Conservation (phyloP, 1,140 invertebrate genomes). For the Araneus ventricosus region DNA sequence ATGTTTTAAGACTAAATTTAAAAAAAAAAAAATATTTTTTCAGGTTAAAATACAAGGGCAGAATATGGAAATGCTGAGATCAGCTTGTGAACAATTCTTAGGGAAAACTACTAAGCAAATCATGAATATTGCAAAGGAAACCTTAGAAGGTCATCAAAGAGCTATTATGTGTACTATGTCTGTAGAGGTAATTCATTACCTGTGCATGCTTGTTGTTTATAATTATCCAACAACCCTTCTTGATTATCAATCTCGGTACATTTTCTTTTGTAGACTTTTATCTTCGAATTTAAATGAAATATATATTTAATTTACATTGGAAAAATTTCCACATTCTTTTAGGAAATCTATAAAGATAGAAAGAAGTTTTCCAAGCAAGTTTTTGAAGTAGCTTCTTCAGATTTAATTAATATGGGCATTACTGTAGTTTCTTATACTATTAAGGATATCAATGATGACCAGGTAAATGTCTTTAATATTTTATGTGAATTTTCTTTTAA, state of each 20-base stretch:
- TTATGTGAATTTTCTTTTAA: background rate
- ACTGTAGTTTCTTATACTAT: conserved; percentile 98
- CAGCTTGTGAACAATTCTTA: conserved; percentile 97
- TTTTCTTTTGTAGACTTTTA: no score
- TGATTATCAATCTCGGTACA: no score
- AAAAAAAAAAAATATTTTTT: background rate
- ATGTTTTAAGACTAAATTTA: background rate
- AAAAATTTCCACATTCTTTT: background rate
- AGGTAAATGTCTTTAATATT: conserved; percentile 48
- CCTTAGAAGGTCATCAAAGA: conserved; percentile 97
- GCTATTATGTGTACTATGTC: conserved; percentile 99
- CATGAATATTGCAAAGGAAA: conserved; percentile 95
- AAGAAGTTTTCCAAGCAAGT: conserved; percentile 99
- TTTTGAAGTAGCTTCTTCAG: conserved; percentile 94
- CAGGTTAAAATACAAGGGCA: conserved; percentile 97
- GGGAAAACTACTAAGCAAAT: conserved; percentile 95
- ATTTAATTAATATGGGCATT: conserved; percentile 98
- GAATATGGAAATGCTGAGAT: conserved; percentile 97
- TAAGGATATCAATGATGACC: conserved; percentile 97
- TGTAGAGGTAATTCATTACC: conserved; percentile 85
- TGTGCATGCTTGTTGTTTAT: background rate
- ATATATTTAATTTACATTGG: background rate
- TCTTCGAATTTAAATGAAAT: background rate
- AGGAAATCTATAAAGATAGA: conserved; percentile 98
- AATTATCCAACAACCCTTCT: no score